A percentile compares a stretch with the other conserved stretches of the same genome.
These are phyloP conservation scores for Amblyornis subalaris DNA, from an alignment of 2,113 vertebrate genomes.

Conservation along the genomic window DNA sequence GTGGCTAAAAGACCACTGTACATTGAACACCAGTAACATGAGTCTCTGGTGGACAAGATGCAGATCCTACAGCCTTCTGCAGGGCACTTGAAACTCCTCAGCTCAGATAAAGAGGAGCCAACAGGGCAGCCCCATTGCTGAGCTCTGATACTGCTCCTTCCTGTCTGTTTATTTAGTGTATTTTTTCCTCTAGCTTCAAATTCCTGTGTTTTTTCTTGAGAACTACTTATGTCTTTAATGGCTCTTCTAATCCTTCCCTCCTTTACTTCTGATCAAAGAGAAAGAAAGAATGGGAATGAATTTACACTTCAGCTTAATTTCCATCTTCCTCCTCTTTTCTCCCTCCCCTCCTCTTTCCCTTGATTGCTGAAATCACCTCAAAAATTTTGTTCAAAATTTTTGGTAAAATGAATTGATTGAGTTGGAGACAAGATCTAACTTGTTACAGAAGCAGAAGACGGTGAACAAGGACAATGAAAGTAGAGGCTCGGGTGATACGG, in stretches of 20 bases:
- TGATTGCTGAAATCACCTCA: conserved; percentile 48
- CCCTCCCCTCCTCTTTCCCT: not conserved
- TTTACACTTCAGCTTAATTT: conserved; percentile 66
- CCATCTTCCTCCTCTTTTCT: conserved; percentile 32
- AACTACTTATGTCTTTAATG: conserved; percentile 54
- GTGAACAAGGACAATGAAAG: not conserved
- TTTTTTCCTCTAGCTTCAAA: conserved; percentile 34
- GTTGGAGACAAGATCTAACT: not conserved
- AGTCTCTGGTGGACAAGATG: not conserved
- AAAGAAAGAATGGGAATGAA: conserved; percentile 40
- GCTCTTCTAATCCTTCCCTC: conserved; percentile 52
- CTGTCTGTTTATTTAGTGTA: not conserved
- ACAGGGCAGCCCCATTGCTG: not conserved
- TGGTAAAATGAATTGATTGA: conserved; percentile 58
- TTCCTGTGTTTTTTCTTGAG: conserved; percentile 15
- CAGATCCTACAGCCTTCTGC: not conserved
- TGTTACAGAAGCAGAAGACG: not conserved
- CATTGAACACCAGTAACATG: not conserved
- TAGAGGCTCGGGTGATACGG: not conserved
- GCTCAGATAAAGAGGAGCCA: not conserved
- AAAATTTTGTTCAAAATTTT: conserved; percentile 54
- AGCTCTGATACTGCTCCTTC: not conserved
- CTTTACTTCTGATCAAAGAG: conserved; percentile 67
- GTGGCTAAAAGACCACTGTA: not conserved
- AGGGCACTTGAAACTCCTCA: not conserved